phyloP scores from a whole-genome alignment of 2,113 vertebrate species.

The Sebastes fasciatus region DNA sequence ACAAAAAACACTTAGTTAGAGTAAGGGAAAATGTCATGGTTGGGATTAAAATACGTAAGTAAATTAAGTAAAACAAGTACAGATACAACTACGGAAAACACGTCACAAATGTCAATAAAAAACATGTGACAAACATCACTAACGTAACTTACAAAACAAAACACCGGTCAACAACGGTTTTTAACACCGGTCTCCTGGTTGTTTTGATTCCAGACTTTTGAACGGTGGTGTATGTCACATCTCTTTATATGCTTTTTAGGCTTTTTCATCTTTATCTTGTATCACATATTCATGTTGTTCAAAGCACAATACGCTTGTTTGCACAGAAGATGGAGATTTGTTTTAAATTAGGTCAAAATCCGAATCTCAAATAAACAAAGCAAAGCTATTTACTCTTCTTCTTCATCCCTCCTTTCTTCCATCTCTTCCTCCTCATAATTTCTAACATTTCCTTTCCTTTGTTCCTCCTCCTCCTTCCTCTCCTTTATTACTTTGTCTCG shows the following conservation, averaged over 20 bases:
- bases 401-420: not conserved
- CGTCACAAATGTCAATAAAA: too few species aligned
- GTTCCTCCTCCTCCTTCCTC: conserved; percentile 21
- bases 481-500: conserved; percentile 30
- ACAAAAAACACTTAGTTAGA: too few species aligned
- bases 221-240: not conserved
- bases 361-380: not conserved
- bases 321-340: not conserved
- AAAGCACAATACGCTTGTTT: not conserved
- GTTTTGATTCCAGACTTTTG: too few species aligned
- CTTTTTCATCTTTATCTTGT: not conserved
- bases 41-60: too few species aligned
- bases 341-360: not conserved
- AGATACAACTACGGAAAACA: too few species aligned
- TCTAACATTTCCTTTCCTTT: not conserved
- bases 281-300: not conserved
- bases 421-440: not conserved
- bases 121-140: too few species aligned
- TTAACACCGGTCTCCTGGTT: too few species aligned
- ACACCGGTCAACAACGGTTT: too few species aligned
- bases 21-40: too few species aligned
- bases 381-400: not conserved
- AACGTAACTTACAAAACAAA: too few species aligned
- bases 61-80: too few species aligned
- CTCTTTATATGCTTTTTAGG: not conserved